Conservation (phyloP, 1,140 invertebrate genomes). For the Diorhabda sublineata region DNA sequence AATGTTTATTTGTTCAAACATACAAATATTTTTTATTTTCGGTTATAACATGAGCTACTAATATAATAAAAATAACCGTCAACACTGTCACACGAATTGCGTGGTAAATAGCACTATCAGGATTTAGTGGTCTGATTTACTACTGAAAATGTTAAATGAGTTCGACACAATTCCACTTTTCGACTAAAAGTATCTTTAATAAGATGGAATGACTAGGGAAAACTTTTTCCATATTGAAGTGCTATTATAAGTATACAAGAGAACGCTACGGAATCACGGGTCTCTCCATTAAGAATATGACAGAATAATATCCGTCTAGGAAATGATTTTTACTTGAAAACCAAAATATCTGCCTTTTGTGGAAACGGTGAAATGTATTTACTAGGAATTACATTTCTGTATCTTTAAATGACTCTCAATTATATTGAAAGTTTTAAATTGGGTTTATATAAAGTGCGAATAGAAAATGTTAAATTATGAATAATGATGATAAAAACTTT, state of each 20-base stretch:
- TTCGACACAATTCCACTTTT: constrained; percentile 18
- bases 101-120: background rate
- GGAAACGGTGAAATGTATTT: background rate
- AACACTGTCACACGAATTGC: background rate
- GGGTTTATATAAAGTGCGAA: background rate
- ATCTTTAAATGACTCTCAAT: background rate
- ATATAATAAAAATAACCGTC: background rate
- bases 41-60: no score
- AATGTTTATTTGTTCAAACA: no score
- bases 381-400: background rate
- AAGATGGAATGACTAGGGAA: constrained; percentile 10
- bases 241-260: background rate
- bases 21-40: no score
- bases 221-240: constrained; percentile 5
- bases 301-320: constrained; percentile 6
- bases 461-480: background rate
- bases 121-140: constrained; percentile 9
- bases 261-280: background rate
- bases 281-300: constrained; percentile 4
- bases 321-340: constrained; percentile 14
- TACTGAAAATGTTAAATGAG: constrained; percentile 16
- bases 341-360: background rate
- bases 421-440: background rate
- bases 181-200: constrained; percentile 4
- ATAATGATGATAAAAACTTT: no score